Base-by-base conservation (phyloP, 2,797 vertebrate species). In the Takifugu rubripes region DNA sequence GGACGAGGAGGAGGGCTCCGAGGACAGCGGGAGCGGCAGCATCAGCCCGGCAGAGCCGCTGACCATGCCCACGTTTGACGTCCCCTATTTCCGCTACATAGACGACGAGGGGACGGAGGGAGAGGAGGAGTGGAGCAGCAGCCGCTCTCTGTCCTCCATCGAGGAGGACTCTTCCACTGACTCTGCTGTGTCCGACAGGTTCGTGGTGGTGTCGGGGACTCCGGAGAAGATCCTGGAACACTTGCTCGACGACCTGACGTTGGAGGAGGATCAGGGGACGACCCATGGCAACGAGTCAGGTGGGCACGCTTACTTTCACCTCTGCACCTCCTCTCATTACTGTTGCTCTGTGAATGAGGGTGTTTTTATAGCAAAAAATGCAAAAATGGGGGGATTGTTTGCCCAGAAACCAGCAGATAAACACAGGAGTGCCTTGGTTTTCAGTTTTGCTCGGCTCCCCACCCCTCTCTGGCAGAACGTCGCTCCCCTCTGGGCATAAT, bases 51-150 rank as follows among this genome's bases (percentile, higher is more conserved):
- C 88, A 66, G 89, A 91, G 74, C 89, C 81, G 53, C 82, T 90
- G 80, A 91, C 92, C 16, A 55, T 95, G 87, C 96, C 95, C 70
- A 97, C 96, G 45, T 98, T 98, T 77, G 96, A 98, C 72, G 96
- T 98, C 86, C 96, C 96, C 77, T 97, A 97, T 91, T 98, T 98
- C 88, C 95, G 97, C 87, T 99, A 98, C 88, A 98, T 98, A 71
- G 96, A 98, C 24, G 96, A 99, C 61, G 96, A 98, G 78, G 96
- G 94, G 49, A 93, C 94, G 48, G 94, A 95, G 64, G 89, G 92
- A 89, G 91, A 94, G 92, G 94, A 90, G 69, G 95, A 95, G 61
- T 94, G 95, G 76, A 94, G 94, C 84, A 96, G 95, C 91, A 95
- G 95, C 78, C 96, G 93, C 81, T 97, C 96, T 54, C 92, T 96